Base-by-base conservation (phyloP, 1,140 invertebrate genomes). In the Drosophila persimilis region DNA sequence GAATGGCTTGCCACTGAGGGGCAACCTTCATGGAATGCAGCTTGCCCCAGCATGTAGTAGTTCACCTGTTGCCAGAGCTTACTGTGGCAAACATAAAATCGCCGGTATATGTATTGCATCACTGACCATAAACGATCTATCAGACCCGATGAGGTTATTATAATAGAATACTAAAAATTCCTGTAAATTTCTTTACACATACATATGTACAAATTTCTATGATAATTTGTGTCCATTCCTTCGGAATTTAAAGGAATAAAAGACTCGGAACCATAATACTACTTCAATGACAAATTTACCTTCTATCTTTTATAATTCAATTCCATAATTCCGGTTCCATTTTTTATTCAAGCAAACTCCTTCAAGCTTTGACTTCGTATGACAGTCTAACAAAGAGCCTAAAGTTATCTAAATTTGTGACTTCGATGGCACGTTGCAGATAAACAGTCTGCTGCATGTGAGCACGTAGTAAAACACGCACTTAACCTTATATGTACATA, bases 21-120 rank as follows among this genome's bases (percentile, higher is more conserved):
- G 9, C 20, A 46, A 45, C 67, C 58, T 73, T 73, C 50, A 17
- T 35, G 4, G 44, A 72, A 54, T 61, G 57, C 50, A 53, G 58
- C 47, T 51, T 13, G 44, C 24, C 17, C 7, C 31, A 13, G 35
- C 35, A 39, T 13, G 35, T 39, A 39, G 35, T 4, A 13, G 43
- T 45, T 22, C 65, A 50, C 58, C 69, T 55, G 69, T 55, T 73
- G 57, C n/a, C 22, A 43, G 20, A 15, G 31, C 20, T 11, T 26
- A 47, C 46, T 51, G 66, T 62, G 39, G 0, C 20, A 13, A 13
- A 52, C 45, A 31, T 15, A 29, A 26, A 26, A 48, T 43, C 24
- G 5, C 24, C 5, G 24, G 31, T 24, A 29, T 9, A 9, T 39
- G 0, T 63, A 31, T 65, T 51, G 35, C 46, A 50, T 64, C 62